phyloP scores from a whole-genome alignment of 2,888 invertebrate species.

The Rhagophthalmus giganteus region DNA sequence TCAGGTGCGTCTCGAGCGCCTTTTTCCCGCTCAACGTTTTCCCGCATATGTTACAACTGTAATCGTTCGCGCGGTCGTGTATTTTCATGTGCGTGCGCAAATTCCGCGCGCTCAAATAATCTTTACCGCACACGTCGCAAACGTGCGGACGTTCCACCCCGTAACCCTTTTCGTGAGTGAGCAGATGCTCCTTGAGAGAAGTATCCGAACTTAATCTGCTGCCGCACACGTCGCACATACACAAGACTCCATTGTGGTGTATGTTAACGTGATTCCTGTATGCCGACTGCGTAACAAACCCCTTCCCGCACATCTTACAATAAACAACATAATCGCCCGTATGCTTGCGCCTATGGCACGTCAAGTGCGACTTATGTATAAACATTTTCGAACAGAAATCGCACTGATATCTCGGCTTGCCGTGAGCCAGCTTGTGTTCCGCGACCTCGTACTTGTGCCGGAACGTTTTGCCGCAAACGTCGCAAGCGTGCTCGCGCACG shows the following conservation, averaged over 20 bases:
- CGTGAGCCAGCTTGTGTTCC: conserved; percentile 60
- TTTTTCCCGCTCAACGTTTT: conserved; percentile 49
- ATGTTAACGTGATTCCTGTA: conserved; percentile 44
- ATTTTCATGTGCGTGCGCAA: conserved; percentile 45
- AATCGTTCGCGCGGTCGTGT: conserved; percentile 41
- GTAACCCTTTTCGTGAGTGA: conserved; percentile 40
- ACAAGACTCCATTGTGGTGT: conserved; percentile 41
- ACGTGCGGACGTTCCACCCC: conserved; percentile 43
- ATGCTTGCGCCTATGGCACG: conserved; percentile 63
- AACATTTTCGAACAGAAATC: conserved; percentile 64
- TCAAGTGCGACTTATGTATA: conserved; percentile 63
- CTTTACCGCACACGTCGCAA: conserved; percentile 56
- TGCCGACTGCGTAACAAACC: conserved; percentile 44
- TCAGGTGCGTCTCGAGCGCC: conserved; percentile 49
- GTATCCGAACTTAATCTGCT: conserved; percentile 55
- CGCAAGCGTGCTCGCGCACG: conserved; percentile 45
- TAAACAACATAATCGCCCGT: conserved; percentile 51
- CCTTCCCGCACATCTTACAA: conserved; percentile 47
- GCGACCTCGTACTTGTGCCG: conserved; percentile 47
- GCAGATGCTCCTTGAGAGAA: conserved; percentile 42
- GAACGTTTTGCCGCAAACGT: conserved; percentile 49
- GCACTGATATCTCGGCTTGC: conserved; percentile 62
- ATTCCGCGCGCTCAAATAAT: conserved; percentile 51
- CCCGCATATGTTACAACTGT: conserved; percentile 50
- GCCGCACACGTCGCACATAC: conserved; percentile 58